These are phyloP conservation scores for Mnemiopsis leidyi DNA, from an alignment of 37 sponge, comb jelly and placozoan genomes.

Conservation along the genomic window DNA sequence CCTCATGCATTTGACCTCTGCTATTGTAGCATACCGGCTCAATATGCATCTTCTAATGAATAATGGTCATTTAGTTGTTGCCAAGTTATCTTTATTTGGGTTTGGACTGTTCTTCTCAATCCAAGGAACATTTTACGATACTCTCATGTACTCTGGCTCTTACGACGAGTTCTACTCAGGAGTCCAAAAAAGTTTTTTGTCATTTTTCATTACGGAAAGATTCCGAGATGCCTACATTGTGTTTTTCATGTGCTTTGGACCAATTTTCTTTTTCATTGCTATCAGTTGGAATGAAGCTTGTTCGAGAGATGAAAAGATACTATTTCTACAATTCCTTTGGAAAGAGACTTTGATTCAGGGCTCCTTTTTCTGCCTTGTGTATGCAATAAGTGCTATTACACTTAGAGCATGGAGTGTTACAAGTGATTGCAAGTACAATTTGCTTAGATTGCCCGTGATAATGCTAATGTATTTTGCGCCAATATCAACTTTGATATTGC, in stretches of 20 bases:
- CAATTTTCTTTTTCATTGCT: neutral
- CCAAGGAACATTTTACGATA: neutral
- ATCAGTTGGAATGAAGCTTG: neutral
- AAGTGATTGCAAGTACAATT: neutral
- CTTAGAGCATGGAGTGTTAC: neutral
- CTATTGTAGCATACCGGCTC: neutral
- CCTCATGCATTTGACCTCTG: neutral
- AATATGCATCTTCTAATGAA: neutral
- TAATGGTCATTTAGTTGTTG: neutral
- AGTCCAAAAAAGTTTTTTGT: neutral
- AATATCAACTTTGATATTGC: neutral
- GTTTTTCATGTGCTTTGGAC: neutral
- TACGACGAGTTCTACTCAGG: neutral
- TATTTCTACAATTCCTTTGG: neutral
- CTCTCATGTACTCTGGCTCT: constrained; percentile 3
- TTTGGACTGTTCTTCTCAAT: neutral
- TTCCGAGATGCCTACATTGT: neutral
- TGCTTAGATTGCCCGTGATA: neutral
- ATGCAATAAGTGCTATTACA: no score
- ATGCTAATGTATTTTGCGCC: neutral
- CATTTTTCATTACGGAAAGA: neutral
- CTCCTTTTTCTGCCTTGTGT: neutral
- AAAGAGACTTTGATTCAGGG: neutral
- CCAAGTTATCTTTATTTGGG: neutral
- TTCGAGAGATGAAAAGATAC: neutral